A percentile compares a stretch with the other conserved stretches of the same genome.
These are phyloP conservation scores for Bombus waltoni DNA, from an alignment of 1,140 invertebrate genomes.

Conservation along the genomic window DNA sequence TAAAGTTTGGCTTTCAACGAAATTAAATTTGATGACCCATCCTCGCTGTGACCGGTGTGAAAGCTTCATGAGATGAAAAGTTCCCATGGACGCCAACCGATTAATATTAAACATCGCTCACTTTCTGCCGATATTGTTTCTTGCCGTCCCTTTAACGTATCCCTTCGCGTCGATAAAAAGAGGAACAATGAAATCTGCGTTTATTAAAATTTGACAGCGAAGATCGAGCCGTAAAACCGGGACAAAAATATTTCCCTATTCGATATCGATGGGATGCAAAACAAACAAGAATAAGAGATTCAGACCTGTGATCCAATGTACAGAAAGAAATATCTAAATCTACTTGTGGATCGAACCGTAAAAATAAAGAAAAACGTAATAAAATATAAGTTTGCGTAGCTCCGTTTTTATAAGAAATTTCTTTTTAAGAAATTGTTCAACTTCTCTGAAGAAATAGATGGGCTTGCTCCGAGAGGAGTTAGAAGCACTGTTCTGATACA, in stretches of 20 bases:
- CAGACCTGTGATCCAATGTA: neutral
- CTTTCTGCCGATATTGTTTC: neutral
- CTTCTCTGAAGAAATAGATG: too few species aligned
- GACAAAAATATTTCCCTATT: neutral
- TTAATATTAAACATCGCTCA: conserved; percentile 37
- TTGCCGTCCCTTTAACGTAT: too few species aligned
- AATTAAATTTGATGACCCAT: neutral
- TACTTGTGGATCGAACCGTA: too few species aligned
- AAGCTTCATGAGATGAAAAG: neutral
- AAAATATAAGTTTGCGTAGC: too few species aligned
- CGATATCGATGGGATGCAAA: neutral
- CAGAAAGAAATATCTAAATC: neutral
- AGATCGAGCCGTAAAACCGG: neutral
- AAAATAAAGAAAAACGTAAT: too few species aligned
- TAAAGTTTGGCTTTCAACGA: neutral
- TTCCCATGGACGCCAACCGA: conserved; percentile 4
- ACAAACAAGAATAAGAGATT: neutral
- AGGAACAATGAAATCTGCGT: neutral
- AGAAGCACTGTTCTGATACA: too few species aligned
- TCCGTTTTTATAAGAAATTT: too few species aligned
- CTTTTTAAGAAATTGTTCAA: too few species aligned
- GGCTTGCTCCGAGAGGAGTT: too few species aligned
- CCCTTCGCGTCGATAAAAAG: neutral
- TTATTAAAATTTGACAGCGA: conserved; percentile 12
- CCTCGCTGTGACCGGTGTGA: neutral